Evolutionary conservation across 35 echinoderm and acorn worm species (phyloP).

Genomic region (Anneissia japonica): DNA sequence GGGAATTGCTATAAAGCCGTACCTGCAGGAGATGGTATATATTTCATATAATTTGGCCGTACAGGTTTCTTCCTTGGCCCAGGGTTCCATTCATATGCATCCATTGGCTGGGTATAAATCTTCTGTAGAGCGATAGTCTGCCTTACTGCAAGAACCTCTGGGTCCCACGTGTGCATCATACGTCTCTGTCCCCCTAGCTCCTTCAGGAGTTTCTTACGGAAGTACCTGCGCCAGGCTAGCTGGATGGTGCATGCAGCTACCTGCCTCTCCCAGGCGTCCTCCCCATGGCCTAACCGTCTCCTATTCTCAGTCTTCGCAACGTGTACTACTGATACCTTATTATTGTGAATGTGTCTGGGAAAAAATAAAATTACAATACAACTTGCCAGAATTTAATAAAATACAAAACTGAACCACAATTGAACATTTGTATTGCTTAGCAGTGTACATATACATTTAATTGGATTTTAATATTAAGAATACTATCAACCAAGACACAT

Average conservation of each 20-base stretch:
- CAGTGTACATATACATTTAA: too few relatives aligned
- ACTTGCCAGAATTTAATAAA: too few relatives aligned
- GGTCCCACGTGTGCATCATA: slow-evolving; percentile 40
- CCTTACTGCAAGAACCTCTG: slow-evolving; percentile 36
- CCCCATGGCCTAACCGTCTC: slow-evolving; percentile 6
- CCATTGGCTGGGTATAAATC: slow-evolving; percentile 37
- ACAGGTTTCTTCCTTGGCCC: slow-evolving; percentile 4
- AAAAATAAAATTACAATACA: background rate
- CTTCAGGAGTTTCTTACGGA: slow-evolving; percentile 21
- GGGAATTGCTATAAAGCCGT: background rate
- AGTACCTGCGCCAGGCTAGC: slow-evolving; percentile 28
- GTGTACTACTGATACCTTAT: background rate
- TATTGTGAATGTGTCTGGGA: background rate
- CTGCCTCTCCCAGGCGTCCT: slow-evolving; percentile 38
- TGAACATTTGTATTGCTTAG: too few relatives aligned
- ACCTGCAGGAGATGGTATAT: slow-evolving; percentile 72
- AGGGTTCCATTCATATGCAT: slow-evolving; percentile 23
- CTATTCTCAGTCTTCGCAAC: background rate
- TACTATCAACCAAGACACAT: too few relatives aligned
- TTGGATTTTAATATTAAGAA: too few relatives aligned
- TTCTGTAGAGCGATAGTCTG: slow-evolving; percentile 33
- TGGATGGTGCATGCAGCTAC: slow-evolving; percentile 40
- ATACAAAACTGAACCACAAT: too few relatives aligned
- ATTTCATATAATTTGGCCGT: slow-evolving; percentile 60
- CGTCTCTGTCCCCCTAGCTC: slow-evolving; percentile 11